These are phyloP conservation scores for Xerus rutilus DNA, from an alignment of 2,797 vertebrate genomes.

Conservation along the genomic window DNA sequence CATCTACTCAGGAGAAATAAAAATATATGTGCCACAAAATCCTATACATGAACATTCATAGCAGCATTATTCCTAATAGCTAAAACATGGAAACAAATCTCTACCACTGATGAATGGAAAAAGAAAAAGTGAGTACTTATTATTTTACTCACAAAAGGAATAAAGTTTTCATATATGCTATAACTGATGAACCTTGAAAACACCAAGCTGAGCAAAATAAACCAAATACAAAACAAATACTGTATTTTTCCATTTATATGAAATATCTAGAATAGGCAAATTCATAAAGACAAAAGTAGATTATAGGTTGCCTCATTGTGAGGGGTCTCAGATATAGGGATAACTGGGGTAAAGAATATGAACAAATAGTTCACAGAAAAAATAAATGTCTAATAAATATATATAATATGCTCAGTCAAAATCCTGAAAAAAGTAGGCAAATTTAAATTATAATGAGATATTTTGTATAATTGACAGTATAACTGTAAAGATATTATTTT, in stretches of 20 bases:
- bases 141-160: not conserved
- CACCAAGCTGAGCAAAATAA: not conserved
- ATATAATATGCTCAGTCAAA: not conserved
- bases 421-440: not conserved
- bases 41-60: not conserved
- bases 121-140: not conserved
- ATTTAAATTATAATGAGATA: not conserved
- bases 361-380: not conserved
- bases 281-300: not conserved
- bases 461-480: not conserved
- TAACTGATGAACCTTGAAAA: not conserved
- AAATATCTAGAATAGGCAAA: not conserved
- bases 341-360: not conserved
- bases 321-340: accelerated
- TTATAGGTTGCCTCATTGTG: not conserved
- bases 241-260: not conserved
- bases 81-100: not conserved
- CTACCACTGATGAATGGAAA: not conserved
- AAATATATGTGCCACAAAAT: not conserved
- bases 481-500: not conserved
- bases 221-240: not conserved
- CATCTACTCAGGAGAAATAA: not conserved
- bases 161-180: not conserved
- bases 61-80: not conserved
- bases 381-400: not conserved